These are phyloP conservation scores for Strix occidentalis DNA, from an alignment of 2,797 vertebrate genomes.

Conservation along the genomic window DNA sequence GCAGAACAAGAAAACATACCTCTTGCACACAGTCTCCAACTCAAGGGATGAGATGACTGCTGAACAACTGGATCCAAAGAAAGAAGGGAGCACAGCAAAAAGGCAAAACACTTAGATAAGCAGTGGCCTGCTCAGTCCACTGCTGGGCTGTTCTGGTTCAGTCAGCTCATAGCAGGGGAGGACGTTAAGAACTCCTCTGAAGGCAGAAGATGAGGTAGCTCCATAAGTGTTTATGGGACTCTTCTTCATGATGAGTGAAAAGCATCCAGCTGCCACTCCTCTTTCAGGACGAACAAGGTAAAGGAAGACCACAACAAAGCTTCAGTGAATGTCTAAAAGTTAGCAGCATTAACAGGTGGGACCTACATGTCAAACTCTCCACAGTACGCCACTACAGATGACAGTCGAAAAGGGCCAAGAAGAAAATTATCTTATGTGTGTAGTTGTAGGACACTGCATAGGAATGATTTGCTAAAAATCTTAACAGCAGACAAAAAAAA, in stretches of 20 bases:
- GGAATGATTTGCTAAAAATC: background rate
- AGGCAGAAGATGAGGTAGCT: background rate
- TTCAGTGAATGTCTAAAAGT: background rate
- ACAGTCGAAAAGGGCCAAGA: background rate
- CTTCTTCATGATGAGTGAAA: background rate
- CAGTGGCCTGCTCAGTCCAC: background rate
- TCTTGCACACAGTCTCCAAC: background rate
- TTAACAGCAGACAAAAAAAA: background rate
- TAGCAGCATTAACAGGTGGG: background rate
- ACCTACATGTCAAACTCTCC: background rate
- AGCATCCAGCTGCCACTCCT: background rate
- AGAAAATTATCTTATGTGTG: background rate
- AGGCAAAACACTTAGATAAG: background rate
- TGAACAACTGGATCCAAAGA: background rate
- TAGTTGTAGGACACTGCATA: background rate
- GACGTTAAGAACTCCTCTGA: background rate
- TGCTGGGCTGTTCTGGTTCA: background rate
- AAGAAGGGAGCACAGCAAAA: background rate
- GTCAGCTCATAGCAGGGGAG: background rate
- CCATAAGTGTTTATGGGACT: background rate
- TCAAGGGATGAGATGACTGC: background rate
- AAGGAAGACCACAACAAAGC: background rate
- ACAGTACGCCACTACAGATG: background rate
- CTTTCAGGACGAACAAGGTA: background rate
- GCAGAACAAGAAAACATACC: background rate